A percentile compares a stretch with the other conserved stretches of the same genome.
These are phyloP conservation scores for Eurytoma californica DNA, from an alignment of 2,888 invertebrate species.

Conservation along the genomic window DNA sequence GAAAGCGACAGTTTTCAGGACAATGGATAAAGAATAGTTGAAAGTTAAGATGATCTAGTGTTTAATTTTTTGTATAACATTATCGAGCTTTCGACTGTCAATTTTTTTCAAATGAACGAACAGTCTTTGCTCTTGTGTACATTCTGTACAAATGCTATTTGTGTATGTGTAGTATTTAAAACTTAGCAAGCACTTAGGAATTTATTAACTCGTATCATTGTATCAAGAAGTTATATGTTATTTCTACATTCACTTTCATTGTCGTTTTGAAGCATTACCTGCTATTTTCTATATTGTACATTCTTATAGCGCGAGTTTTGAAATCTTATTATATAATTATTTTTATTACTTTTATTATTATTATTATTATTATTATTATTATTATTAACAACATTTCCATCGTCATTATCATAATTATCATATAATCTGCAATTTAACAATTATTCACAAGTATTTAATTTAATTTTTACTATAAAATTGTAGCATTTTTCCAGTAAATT, in stretches of 20 bases:
- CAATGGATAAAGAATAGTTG: conserved; percentile 72
- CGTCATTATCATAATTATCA: conserved; percentile 29
- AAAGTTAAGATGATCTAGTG: conserved; percentile 55
- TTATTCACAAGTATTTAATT: conserved; percentile 49
- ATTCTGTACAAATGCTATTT: conserved; percentile 72
- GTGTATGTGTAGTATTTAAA: conserved; percentile 73
- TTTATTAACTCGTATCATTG: conserved; percentile 58
- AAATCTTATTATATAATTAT: conserved; percentile 53
- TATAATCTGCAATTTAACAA: conserved; percentile 53
- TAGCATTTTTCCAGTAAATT: conserved; percentile 46
- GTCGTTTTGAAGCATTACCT: conserved; percentile 46
- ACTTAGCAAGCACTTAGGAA: conserved; percentile 59
- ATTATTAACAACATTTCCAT: conserved; percentile 45
- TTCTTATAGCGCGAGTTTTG: conserved; percentile 63
- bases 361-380: conserved; percentile 29
- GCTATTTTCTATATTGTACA: conserved; percentile 62
- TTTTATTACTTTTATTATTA: too few species aligned
- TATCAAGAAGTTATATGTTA: conserved; percentile 61
- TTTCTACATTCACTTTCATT: conserved; percentile 57
- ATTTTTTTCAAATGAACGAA: conserved; percentile 43
- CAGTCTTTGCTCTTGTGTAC: conserved; percentile 59
- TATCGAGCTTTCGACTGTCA: conserved; percentile 51
- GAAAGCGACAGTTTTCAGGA: conserved; percentile 58
- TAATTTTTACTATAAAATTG: conserved; percentile 49
- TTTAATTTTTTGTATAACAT: conserved; percentile 27